Evolutionary conservation across 2,113 vertebrate species (phyloP), one percentile per base, ranked within the genome.

Genomic region (Hypocryptadius cinnamomeus): DNA sequence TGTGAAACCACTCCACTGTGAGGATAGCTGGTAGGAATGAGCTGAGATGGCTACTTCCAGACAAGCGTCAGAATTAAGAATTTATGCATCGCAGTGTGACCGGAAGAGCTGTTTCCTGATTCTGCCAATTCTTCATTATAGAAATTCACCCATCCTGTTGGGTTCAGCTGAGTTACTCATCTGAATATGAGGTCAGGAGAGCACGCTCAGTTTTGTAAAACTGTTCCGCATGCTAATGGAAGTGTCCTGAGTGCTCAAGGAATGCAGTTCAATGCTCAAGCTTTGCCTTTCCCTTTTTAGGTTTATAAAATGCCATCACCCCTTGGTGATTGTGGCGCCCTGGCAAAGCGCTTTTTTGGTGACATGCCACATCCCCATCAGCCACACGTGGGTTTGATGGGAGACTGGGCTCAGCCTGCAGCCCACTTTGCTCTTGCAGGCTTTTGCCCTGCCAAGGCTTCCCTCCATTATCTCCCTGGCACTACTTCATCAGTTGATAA

Each of bases 361-460:
- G 81, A 79, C 59, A 51, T 11, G 24, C 24, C 42, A 31, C 8
- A 28, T 27, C 14, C 30, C 40, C 14, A 3, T 59, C 45, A 87
- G 19, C n/a, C 57, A 35, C 56, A 25, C 0, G 0, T 4, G 15
- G 0, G 1, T 56, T 35, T 78, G 57, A 44, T 0, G 8, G 51
- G 64, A 64, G n/a, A 63, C 23, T 56, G 47, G 56, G 44, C 39
- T 79, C 63, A 73, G 70, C 50, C 44, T 76, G 37, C 9, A 73
- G 40, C 24, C 24, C 74, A 2, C 1, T 0, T 45, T 37, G 22
- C 14, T 45, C 51, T 60, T 44, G 13, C 24, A 89, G 85, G 24
- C n/a, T 85, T 73, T 79, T 5, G 17, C 7, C 28, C 15, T 1
- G 0, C 14, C 15, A 6, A 47, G 11, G 30, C 28, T 90, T 79